These are phyloP conservation scores for Cheilosia soror DNA, from an alignment of 2,888 invertebrate genomes.

Conservation along the genomic window DNA sequence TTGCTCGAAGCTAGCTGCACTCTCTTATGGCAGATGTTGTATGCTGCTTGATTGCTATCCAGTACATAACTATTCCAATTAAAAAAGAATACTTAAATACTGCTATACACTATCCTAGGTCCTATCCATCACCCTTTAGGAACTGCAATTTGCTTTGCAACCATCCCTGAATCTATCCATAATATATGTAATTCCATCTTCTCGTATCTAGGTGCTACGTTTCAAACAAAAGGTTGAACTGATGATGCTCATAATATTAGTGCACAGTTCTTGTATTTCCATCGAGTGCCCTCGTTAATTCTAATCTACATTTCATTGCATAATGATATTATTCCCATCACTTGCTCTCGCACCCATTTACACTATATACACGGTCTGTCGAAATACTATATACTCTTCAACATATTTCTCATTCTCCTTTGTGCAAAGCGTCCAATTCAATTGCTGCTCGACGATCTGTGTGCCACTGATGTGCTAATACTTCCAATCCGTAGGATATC, in stretches of 20 bases:
- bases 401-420: slow-evolving; percentile 32
- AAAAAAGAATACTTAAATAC: neutral
- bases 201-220: neutral
- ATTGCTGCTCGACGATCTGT: slow-evolving; percentile 56
- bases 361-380: neutral
- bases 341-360: neutral
- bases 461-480: slow-evolving; percentile 51
- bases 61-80: too few relatives aligned
- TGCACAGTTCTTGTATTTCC: slow-evolving; percentile 9
- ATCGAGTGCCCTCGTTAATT: slow-evolving; percentile 53
- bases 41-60: too few relatives aligned
- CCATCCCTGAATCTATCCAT: neutral
- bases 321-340: slow-evolving; percentile 52
- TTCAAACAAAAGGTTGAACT: slow-evolving; percentile 2
- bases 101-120: too few relatives aligned
- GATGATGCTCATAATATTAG: slow-evolving; percentile 11
- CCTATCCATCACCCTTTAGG: neutral
- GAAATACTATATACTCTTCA: slow-evolving; percentile 42
- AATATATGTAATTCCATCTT: neutral
- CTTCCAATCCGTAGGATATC: slow-evolving; percentile 48
- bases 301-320: slow-evolving; percentile 64
- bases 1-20: too few relatives aligned
- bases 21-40: too few relatives aligned
- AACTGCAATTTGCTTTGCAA: neutral
- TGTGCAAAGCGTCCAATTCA: slow-evolving; percentile 41